These are phyloP conservation scores for Griposia aprilina DNA, from an alignment of 2,888 invertebrate genomes.

Conservation along the genomic window DNA sequence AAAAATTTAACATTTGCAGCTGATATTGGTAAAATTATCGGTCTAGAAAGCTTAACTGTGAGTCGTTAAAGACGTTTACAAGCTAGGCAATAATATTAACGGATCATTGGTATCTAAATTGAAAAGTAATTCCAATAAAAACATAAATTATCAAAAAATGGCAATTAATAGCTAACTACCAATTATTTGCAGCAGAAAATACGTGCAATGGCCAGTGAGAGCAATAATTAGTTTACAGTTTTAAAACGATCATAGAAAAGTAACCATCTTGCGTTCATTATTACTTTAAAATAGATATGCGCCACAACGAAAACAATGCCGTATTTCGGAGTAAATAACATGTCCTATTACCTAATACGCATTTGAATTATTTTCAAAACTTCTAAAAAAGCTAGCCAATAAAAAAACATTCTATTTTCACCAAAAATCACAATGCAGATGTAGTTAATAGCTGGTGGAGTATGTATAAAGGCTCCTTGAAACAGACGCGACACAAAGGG, in stretches of 20 bases:
- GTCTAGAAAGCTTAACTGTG: background rate
- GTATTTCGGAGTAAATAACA: background rate
- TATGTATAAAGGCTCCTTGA: no score
- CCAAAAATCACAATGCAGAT: constrained; percentile 10
- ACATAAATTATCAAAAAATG: background rate
- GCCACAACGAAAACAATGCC: background rate
- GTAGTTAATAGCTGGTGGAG: constrained; percentile 1
- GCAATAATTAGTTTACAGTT: background rate
- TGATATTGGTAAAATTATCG: background rate
- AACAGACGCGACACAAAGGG: no score
- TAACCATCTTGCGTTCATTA: background rate
- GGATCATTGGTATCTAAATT: background rate
- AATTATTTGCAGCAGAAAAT: no score
- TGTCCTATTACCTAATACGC: background rate
- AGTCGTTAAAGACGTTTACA: background rate
- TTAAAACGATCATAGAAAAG: background rate
- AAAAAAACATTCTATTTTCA: background rate
- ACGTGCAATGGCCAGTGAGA: no score
- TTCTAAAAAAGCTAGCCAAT: background rate
- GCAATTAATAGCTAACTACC: background rate
- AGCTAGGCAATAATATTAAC: background rate
- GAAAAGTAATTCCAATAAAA: background rate
- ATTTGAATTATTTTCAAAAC: background rate
- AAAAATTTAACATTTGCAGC: background rate
- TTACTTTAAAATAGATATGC: background rate